Conservation (phyloP, 2,888 invertebrate species). For the Tricholauxania praeusta region DNA sequence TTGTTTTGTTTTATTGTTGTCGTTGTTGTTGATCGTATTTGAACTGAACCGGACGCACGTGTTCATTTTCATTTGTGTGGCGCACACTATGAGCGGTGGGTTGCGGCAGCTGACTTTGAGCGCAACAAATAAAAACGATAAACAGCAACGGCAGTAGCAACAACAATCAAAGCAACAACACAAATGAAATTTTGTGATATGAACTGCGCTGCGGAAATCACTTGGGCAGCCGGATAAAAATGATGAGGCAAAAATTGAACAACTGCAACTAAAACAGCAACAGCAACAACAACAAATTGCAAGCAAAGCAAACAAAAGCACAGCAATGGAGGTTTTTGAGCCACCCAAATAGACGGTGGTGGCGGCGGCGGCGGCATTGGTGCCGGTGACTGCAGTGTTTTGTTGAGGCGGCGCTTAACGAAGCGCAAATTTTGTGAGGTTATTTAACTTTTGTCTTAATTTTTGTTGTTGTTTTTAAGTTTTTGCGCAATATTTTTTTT, state of each 20-base stretch:
- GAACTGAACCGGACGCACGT: slow-evolving; percentile 61
- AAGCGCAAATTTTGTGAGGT: slow-evolving; percentile 22
- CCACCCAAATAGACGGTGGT: slow-evolving; percentile 29
- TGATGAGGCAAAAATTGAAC: slow-evolving; percentile 26
- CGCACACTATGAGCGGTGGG: slow-evolving; percentile 42
- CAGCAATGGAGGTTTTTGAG: slow-evolving; percentile 16
- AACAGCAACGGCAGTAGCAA: slow-evolving; percentile 41
- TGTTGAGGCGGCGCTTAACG: slow-evolving; percentile 21
- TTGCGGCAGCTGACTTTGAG: slow-evolving; percentile 36
- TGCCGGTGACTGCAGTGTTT: background rate
- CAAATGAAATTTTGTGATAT: slow-evolving; percentile 16
- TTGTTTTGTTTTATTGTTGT: slow-evolving; percentile 37
- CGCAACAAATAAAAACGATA: slow-evolving; percentile 55
- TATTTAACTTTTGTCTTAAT: background rate
- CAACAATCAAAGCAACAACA: slow-evolving; percentile 39
- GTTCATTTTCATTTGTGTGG: slow-evolving; percentile 63
- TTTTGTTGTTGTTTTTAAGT: slow-evolving; percentile 27
- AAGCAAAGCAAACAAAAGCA: slow-evolving; percentile 25
- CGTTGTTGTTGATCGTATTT: slow-evolving; percentile 38
- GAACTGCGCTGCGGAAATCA: slow-evolving; percentile 35
- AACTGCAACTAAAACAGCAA: slow-evolving; percentile 8
- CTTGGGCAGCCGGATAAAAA: slow-evolving; percentile 29
- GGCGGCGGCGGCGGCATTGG: background rate
- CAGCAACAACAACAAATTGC: slow-evolving; percentile 25
- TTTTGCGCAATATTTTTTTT: background rate